Percentiles rank a stretch among this genome's conserved stretches.
These are phyloP conservation scores for Capreolus pygargus DNA, from an alignment of 2,113 vertebrate species.

Conservation along the genomic window DNA sequence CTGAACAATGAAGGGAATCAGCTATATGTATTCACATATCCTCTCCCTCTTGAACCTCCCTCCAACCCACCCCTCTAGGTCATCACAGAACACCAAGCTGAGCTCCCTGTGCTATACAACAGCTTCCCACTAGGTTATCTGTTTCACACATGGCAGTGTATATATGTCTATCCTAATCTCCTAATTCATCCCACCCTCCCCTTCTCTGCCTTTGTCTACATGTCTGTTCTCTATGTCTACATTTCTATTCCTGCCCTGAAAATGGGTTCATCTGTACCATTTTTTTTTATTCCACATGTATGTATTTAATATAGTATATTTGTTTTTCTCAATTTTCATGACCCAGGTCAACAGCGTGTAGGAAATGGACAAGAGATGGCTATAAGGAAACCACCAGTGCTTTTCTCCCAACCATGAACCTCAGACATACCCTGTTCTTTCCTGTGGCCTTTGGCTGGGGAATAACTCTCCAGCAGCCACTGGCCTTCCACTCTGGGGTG, in stretches of 20 bases:
- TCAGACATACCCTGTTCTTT: background rate
- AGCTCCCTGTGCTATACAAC: background rate
- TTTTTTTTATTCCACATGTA: background rate
- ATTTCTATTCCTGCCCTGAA: background rate
- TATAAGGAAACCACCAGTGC: background rate
- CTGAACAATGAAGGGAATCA: background rate
- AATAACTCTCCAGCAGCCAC: background rate
- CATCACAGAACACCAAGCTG: background rate
- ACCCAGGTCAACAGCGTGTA: background rate
- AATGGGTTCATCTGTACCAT: background rate
- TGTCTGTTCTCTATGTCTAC: accelerated
- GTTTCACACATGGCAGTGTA: background rate
- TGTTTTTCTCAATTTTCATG: background rate
- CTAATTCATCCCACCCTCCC: background rate
- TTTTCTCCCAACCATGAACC: background rate
- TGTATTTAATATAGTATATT: background rate
- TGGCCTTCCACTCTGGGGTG: background rate
- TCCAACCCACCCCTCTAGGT: background rate
- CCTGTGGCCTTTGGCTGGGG: background rate
- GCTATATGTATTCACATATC: background rate
- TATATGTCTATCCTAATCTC: background rate
- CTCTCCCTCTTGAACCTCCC: background rate
- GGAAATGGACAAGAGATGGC: background rate
- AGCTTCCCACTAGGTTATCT: background rate
- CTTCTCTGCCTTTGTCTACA: background rate